Evolutionary conservation across 2,113 vertebrate genomes (phyloP).

Genomic region (Rhabdornis inornatus): DNA sequence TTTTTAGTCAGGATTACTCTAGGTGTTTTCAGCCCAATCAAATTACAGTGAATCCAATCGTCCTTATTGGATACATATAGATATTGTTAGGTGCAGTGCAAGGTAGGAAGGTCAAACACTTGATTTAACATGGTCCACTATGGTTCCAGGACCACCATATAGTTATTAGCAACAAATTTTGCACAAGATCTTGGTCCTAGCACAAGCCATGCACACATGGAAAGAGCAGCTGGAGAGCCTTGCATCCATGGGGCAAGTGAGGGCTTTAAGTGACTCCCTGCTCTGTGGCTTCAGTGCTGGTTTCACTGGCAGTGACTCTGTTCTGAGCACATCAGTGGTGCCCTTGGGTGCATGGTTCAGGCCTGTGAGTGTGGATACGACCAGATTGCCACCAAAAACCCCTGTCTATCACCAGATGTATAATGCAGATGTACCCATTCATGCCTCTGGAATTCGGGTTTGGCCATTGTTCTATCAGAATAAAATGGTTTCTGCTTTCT

Average conservation of each 20-base stretch:
- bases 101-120: background rate
- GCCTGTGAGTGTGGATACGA: background rate
- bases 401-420: background rate
- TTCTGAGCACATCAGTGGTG: background rate
- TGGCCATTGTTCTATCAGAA: background rate
- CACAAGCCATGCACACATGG: background rate
- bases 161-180: background rate
- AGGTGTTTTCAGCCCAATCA: background rate
- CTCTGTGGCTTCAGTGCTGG: rapidly evolving
- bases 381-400: background rate
- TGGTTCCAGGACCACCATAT: background rate
- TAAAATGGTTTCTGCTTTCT: background rate
- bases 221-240: background rate
- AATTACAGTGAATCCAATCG: background rate
- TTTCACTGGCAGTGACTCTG: background rate
- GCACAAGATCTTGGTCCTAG: background rate
- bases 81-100: background rate
- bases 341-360: background rate
- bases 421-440: background rate
- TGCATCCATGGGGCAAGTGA: background rate
- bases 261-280: background rate
- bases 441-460: background rate
- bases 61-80: background rate
- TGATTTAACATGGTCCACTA: background rate
- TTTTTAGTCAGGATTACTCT: background rate